Conservation (phyloP, 2,888 invertebrate species). For the Caenorhabditis wallacei region DNA sequence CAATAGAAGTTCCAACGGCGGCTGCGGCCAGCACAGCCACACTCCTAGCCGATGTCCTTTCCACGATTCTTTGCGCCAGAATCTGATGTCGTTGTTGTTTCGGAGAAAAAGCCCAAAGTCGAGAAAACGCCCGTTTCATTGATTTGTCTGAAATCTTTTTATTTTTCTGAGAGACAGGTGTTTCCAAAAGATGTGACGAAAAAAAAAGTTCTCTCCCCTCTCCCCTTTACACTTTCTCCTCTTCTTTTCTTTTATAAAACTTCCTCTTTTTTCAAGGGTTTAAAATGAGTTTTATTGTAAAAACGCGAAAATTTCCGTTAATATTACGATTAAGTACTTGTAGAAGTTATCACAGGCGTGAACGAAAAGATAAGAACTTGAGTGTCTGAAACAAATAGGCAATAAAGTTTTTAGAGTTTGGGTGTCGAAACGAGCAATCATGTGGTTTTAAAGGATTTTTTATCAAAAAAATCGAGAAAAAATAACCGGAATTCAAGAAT, state of each 20-base stretch:
- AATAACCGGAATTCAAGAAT: not conserved
- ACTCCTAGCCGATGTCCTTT: conserved; percentile 13
- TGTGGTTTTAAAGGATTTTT: not conserved
- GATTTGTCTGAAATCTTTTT: conserved; percentile 9
- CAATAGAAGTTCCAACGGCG: conserved; percentile 52
- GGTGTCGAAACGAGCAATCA: conserved; percentile 10
- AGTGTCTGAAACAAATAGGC: conserved; percentile 15
- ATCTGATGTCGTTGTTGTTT: conserved; percentile 22
- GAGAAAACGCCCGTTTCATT: conserved; percentile 54
- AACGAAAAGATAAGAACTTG: conserved; percentile 32
- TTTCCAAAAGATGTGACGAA: conserved; percentile 7
- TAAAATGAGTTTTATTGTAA: not conserved
- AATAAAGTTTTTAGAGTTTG: conserved; percentile 9
- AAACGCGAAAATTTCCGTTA: not conserved
- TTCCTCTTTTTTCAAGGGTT: not conserved
- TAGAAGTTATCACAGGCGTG: conserved; percentile 38
- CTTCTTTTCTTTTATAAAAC: conserved; percentile 17
- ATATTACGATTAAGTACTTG: conserved; percentile 34
- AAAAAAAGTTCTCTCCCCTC: conserved; percentile 24
- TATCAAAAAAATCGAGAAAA: not conserved
- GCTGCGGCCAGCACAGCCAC: conserved; percentile 43
- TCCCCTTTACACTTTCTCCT: conserved; percentile 8
- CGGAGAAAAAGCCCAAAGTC: conserved; percentile 44
- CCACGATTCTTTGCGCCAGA: conserved; percentile 22
- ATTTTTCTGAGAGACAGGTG: conserved; percentile 11